Evolutionary conservation across 2,888 invertebrate genomes (phyloP), one percentile per base, ranked within the genome.

Genomic region (Spilarctia lutea): DNA sequence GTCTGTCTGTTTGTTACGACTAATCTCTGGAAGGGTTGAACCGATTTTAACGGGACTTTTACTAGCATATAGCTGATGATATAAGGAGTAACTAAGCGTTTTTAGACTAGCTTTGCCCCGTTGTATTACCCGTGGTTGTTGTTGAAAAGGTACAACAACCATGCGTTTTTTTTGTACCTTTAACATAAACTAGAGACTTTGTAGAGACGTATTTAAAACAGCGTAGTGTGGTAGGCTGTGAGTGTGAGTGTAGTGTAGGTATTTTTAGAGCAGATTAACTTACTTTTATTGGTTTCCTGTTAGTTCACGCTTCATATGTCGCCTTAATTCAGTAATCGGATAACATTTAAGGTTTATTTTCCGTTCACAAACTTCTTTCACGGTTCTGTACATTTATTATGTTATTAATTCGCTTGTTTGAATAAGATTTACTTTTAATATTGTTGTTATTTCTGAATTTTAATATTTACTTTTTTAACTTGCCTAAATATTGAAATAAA

Each of bases 241-340:
- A 0, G 60, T 27, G 4, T 60, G 18, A 56, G 56, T 48, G 20
- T 48, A 52, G 56, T 60, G n/a, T 56, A n/a, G n/a, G n/a, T 56
- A 56, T 60, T 16, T 27, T 60, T 60, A 27, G 27, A 60, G 16
- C 27, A 27, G 93, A 91, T 94, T 93, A 93, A 84, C 88, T 88
- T 86, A 88, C 89, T 91, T 92, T 92, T 88, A 90, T 90, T 90
- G 93, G 94, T 92, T 94, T 94, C 93, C 89, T 86, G 78, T 80
- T 85, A 84, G 86, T 88, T 91, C 80, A 91, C 92, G 93, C 88
- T 91, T 90, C 90, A 89, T 71, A 79, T 85, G 79, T 83, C 88
- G 81, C 88, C 90, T 86, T 85, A 90, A 88, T 92, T 75, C 71
- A 81, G 91, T 90, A 91, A 90, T 82, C 76, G 76, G 88, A 91